Conservation (phyloP, 2,888 invertebrate species). For the Lithophane leautieri region DNA sequence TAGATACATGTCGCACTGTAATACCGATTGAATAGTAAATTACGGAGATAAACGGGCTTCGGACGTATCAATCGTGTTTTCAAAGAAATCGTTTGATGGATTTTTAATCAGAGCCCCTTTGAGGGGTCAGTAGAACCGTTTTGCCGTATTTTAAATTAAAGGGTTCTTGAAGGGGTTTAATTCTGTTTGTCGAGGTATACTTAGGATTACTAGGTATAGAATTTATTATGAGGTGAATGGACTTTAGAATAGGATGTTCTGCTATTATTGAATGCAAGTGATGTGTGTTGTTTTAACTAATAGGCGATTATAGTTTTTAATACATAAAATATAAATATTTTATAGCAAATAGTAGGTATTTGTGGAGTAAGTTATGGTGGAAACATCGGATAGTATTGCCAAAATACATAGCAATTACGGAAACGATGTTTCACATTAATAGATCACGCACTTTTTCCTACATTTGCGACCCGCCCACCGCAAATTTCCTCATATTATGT, state of each 20-base stretch:
- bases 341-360: not conserved
- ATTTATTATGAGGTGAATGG: conserved; percentile 23
- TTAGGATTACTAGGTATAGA: conserved; percentile 25
- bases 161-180: conserved; percentile 29
- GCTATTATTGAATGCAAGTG: not conserved
- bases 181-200: conserved; percentile 53
- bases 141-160: conserved; percentile 44
- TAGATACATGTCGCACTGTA: conserved; percentile 52
- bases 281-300: not conserved
- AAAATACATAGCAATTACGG: conserved; percentile 29
- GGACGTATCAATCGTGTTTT: conserved; percentile 55
- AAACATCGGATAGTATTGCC: not conserved
- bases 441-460: conserved; percentile 53
- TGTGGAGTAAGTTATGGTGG: not conserved
- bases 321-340: not conserved
- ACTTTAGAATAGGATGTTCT: not conserved
- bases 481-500: conserved; percentile 52
- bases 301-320: not conserved
- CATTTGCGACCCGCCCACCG: conserved; percentile 32
- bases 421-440: conserved; percentile 14
- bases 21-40: conserved; percentile 63
- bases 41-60: conserved; percentile 54
- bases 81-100: conserved; percentile 59
- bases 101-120: conserved; percentile 62
- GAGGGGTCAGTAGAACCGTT: conserved; percentile 40